phyloP scores from a whole-genome alignment of 2,797 vertebrate genomes.

The Rhinogobio ventralis region DNA sequence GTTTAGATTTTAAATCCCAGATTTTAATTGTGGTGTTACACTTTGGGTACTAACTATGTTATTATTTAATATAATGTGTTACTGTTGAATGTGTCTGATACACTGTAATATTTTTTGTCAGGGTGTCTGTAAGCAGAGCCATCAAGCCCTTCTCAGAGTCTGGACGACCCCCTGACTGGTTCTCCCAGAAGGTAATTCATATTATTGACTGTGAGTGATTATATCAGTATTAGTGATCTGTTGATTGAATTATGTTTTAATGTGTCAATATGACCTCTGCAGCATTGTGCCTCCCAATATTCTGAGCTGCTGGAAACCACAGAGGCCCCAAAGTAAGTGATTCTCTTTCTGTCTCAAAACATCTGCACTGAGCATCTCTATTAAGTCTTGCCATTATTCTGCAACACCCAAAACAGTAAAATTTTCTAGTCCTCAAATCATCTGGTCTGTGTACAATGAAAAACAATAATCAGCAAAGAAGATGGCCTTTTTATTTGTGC shows the following conservation, averaged over 20 bases:
- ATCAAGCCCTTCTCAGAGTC: conserved; percentile 98
- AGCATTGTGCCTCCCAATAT: conserved; percentile 99
- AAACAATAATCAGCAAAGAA: background rate
- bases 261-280: conserved; percentile 61
- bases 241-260: background rate
- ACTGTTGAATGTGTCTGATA: background rate
- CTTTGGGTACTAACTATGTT: background rate
- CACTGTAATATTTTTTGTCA: conserved; percentile 65
- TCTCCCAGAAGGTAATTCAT: conserved; percentile 93
- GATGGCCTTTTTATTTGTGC: background rate
- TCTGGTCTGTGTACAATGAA: background rate
- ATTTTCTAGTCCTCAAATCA: background rate
- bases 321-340: conserved; percentile 96
- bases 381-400: background rate
- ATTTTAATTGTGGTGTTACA: too few species aligned
- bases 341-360: background rate
- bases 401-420: background rate
- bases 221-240: background rate
- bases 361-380: background rate
- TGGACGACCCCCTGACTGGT: conserved; percentile 97
- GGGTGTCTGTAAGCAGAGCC: conserved; percentile 98
- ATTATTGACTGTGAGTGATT: background rate
- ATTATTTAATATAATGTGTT: background rate
- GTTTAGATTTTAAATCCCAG: background rate
- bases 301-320: conserved; percentile 97